A percentile compares a stretch with the other conserved stretches of the same genome.
Evolutionary conservation across 2,797 vertebrate species (phyloP).

Genomic region (Lophotriccus pileatus): DNA sequence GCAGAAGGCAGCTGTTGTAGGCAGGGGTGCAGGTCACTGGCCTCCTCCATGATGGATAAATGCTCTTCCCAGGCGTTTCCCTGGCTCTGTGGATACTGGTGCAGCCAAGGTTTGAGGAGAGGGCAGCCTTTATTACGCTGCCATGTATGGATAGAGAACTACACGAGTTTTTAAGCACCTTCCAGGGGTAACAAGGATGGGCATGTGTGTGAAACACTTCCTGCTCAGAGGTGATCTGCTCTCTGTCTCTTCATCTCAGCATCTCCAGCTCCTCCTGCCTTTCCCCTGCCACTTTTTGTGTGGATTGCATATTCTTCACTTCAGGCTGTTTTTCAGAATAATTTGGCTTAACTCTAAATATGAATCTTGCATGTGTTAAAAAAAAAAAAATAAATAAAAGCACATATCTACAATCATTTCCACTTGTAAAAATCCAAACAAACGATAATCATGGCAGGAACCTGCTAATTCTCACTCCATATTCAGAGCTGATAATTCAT

Average conservation of each 20-base stretch:
- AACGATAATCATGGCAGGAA: slow-evolving; percentile 5
- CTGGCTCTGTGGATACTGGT: rapidly evolving
- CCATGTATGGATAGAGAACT: background rate
- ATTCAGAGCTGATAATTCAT: background rate
- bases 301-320: background rate
- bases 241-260: background rate
- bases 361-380: background rate
- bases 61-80: background rate
- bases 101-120: background rate
- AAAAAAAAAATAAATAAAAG: background rate
- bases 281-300: background rate
- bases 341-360: background rate
- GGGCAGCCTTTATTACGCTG: background rate
- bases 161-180: background rate
- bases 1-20: background rate
- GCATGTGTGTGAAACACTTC: rapidly evolving
- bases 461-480: slow-evolving; percentile 27
- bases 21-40: background rate
- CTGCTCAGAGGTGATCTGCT: background rate
- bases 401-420: slow-evolving; percentile 17
- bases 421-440: background rate
- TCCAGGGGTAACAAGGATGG: rapidly evolving
- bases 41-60: background rate
- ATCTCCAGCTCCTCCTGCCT: background rate
- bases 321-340: slow-evolving; percentile 18